A percentile compares a stretch with the other conserved stretches of the same genome.
phyloP scores from a whole-genome alignment of 2,113 vertebrate genomes.

The Terrapene triunguis region DNA sequence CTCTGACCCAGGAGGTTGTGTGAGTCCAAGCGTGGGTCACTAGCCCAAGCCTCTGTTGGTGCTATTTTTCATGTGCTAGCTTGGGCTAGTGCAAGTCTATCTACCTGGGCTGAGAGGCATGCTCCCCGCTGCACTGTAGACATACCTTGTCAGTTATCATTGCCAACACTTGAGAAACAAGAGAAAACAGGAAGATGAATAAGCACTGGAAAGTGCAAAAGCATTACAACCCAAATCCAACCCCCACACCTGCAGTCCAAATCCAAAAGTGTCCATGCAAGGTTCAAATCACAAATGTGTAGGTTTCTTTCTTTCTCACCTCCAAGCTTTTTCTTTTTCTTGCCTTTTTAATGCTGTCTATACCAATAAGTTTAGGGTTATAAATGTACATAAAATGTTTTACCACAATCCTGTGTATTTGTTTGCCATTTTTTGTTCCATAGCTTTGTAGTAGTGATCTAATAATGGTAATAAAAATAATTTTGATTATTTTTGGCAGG shows the following conservation, averaged over 20 bases:
- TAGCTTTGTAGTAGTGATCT: neutral
- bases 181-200: neutral
- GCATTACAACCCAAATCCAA: neutral
- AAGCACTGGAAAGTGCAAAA: neutral
- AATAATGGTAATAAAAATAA: neutral
- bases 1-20: neutral
- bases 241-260: neutral
- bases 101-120: neutral
- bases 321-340: neutral
- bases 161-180: neutral
- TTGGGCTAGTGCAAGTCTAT: neutral
- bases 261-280: neutral
- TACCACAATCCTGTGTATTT: neutral
- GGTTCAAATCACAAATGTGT: neutral
- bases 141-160: neutral
- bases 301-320: neutral
- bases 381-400: neutral
- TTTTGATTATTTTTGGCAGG: neutral
- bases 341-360: neutral
- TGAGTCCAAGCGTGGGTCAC: neutral
- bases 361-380: neutral
- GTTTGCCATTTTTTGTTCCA: neutral
- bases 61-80: neutral
- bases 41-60: neutral
- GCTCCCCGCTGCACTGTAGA: neutral